Conservation (phyloP, 2,888 invertebrate species). For the Gymnoscelis rufifasciata region DNA sequence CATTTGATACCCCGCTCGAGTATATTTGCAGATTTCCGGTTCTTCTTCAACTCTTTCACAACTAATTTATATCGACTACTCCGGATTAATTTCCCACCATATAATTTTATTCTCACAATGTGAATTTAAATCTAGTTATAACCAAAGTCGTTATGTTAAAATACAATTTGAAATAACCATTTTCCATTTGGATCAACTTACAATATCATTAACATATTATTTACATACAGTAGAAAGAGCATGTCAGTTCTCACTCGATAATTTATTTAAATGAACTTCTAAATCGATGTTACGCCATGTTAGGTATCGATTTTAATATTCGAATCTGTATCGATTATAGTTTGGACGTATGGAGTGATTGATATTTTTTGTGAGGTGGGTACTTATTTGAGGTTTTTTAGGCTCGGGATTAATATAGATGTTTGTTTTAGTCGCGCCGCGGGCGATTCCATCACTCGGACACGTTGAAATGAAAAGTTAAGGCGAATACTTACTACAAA, state of each 20-base stretch:
- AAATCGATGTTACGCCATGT: conserved; percentile 46
- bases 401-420: conserved; percentile 64
- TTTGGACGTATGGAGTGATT: conserved; percentile 57
- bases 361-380: conserved; percentile 40
- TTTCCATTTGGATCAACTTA: conserved; percentile 4
- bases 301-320: conserved; percentile 52
- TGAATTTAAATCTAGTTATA: too few species aligned
- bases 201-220: conserved; percentile 12
- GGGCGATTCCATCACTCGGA: conserved; percentile 52
- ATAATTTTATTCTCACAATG: too few species aligned
- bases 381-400: conserved; percentile 14
- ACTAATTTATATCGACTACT: too few species aligned
- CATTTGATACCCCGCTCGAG: too few species aligned
- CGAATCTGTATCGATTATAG: conserved; percentile 56
- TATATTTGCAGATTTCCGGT: too few species aligned
- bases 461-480: conserved; percentile 56
- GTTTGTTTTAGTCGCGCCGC: conserved; percentile 73
- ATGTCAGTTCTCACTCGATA: conserved; percentile 33
- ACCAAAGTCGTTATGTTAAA: not conserved
- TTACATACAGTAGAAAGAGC: conserved; percentile 14
- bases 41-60: too few species aligned
- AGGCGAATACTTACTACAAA: conserved; percentile 29
- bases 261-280: conserved; percentile 48
- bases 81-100: too few species aligned
- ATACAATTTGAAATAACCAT: not conserved